Base-by-base conservation (phyloP, 2,888 invertebrate species). In the Agrotis segetum region DNA sequence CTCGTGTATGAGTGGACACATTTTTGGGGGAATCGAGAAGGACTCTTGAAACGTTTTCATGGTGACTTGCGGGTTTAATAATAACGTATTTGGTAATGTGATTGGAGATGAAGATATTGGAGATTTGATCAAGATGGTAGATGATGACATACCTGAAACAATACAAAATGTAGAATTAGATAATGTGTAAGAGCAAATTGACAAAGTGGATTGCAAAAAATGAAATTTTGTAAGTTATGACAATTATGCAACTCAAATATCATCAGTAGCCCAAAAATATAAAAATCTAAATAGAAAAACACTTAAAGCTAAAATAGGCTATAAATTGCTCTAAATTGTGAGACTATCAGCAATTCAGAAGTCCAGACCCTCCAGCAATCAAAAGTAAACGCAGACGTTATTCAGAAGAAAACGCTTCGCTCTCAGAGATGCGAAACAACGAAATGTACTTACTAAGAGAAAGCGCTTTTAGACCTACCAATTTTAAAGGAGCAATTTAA, bases 91-190 rank as follows among this genome's bases (percentile, higher is more conserved):
- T 44, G 47, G 13, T 61, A 17, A 52, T 29, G 19, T 40, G 29
- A 66, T 59, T 67, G 9, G n/a, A 47, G 52, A 64, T 40, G 40
- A 52, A 34, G 52, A 66, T 67, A 19, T 67, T 53, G 7, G 4
- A 16, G 49, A 9, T 40, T n/a, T 11, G 5, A 3, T 46, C 55
- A 11, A 2, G 46, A 53, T 34, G 3, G 3, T 0, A 52, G 58
- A 9, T 75, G 67, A 11, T 67, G 66, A 82, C 89, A 77, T 91
- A 90, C 90, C 91, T 90, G 89, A 71, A 90, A 90, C 85, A 88
- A 89, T 67, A 75, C 49, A 73, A 82, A 71, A 63, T 14, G 0
- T 19, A 47, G 6, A 7, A n/a, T 75, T 69, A 77, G 47, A 65
- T 58, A 52, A 4, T 21, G 19, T 19, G 13, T 0, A 49, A 47